Percentiles rank a stretch among this genome's conserved stretches.
Evolutionary conservation across 2,797 vertebrate species (phyloP).

Genomic region (Staurois parvus): DNA sequence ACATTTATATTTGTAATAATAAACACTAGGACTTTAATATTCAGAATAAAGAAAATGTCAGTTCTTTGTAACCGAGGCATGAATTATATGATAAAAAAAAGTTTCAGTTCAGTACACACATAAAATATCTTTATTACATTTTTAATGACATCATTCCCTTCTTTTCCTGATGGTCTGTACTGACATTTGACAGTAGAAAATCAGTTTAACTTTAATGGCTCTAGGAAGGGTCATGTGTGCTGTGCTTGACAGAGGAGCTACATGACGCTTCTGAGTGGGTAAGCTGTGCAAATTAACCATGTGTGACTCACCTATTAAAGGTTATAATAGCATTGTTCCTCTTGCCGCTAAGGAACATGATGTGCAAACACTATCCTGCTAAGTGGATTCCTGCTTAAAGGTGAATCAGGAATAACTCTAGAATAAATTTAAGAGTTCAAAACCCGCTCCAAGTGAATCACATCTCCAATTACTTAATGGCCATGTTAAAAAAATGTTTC

Average conservation of each 20-base stretch:
- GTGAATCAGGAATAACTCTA: constrained; percentile 30
- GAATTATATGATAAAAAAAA: background rate
- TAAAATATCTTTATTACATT: background rate
- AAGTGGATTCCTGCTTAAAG: constrained; percentile 45
- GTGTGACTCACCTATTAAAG: constrained; percentile 41
- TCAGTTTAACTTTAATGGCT: background rate
- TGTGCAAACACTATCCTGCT: constrained; percentile 11
- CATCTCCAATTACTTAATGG: background rate
- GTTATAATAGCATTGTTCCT: constrained; percentile 38
- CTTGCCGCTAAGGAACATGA: constrained; percentile 40
- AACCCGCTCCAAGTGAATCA: constrained; percentile 5
- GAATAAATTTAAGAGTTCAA: constrained; percentile 23
- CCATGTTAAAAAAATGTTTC: background rate
- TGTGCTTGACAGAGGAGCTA: background rate
- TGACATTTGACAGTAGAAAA: constrained; percentile 20
- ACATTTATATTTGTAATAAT: background rate
- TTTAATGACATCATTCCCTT: background rate
- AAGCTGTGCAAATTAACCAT: constrained; percentile 22
- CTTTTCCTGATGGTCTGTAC: background rate
- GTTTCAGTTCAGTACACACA: background rate
- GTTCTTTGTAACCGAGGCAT: background rate
- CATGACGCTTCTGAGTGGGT: constrained; percentile 6
- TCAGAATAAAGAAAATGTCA: background rate
- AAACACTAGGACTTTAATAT: background rate
- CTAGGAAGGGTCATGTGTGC: background rate